Evolutionary conservation across 2,113 vertebrate species (phyloP).

Genomic region (Uropsilus gracilis): DNA sequence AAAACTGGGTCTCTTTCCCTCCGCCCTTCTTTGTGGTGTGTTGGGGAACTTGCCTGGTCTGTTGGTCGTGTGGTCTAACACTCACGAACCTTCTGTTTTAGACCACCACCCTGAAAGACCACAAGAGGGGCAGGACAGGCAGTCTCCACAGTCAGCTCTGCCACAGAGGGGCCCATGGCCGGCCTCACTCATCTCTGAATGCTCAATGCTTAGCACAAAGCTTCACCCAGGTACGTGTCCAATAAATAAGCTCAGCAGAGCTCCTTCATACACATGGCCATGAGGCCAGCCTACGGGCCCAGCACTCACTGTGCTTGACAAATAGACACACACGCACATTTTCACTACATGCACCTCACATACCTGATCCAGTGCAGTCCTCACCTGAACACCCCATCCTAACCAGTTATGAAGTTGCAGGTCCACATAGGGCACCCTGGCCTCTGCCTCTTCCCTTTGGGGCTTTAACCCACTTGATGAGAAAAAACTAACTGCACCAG

Average conservation of each 20-base stretch:
- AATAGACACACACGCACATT: neutral
- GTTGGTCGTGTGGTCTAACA: neutral
- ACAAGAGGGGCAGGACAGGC: neutral
- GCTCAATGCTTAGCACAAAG: neutral
- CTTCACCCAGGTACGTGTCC: neutral
- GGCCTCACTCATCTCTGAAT: neutral
- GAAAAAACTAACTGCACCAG: neutral
- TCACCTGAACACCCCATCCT: neutral
- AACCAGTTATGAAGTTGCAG: neutral
- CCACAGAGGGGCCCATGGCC: neutral
- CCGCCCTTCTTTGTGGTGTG: neutral
- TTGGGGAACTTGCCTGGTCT: neutral
- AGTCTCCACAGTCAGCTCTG: fast-evolving
- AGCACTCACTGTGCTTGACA: neutral
- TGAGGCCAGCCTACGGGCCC: neutral
- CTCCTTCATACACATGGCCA: neutral
- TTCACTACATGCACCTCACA: no score
- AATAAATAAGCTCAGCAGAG: neutral
- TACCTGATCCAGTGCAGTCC: neutral
- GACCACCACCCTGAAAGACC: neutral
- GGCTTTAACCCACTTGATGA: neutral
- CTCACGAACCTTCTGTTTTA: neutral
- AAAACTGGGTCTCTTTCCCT: neutral
- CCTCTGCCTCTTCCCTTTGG: neutral
- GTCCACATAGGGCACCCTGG: no score